Base-by-base conservation (phyloP, 1,140 invertebrate genomes). In the Euura lappo region DNA sequence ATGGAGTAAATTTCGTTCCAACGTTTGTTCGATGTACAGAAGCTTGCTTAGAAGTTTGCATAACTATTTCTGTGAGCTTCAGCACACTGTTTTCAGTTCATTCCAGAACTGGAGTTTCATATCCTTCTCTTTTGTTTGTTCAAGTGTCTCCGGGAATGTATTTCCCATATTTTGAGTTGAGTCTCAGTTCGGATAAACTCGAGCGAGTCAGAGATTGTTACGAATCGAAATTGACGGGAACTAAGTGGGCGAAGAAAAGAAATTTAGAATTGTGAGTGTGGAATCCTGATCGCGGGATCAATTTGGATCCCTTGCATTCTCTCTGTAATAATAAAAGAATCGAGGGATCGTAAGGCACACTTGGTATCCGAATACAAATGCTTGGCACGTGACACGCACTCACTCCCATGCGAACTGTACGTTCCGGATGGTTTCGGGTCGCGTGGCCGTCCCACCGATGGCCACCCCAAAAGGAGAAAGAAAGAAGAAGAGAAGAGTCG, bases 341-440 rank as follows among this genome's bases (percentile, higher is more conserved):
- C 51, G 51, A 60, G 28, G 8, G 44, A 68, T 68, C 66, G 66
- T 68, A 68, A 68, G 44, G 66, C 13, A 68, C 66, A 68, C 66
- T 68, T 42, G 66, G 66, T 68, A 68, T 28, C 13, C 28, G 44
- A 68, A 44, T 68, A 68, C 44, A 68, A 68, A 68, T 68, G 66
- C 44, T 28, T 8, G 66, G 66, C 66, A 68, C 28, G 66, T 68
- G 44, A 42, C 28, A 28, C 66, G 44, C 66, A 44, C 66, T 28
- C 66, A 44, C 66, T 28, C 66, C 28, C 60, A 64, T 13, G 60
- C 28, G 1, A 28, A 28, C 28, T 28, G 28, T 28, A 28, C 8
- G 60, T 10, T 10, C 66, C 42, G 11, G 10, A 28, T 28, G 28
- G 13, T 3, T 68, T 42, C 44, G 44, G 42, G 3, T 44, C 5